Evolutionary conservation across 2,797 vertebrate species (phyloP).

Genomic region (Sebastes ruberrimus): DNA sequence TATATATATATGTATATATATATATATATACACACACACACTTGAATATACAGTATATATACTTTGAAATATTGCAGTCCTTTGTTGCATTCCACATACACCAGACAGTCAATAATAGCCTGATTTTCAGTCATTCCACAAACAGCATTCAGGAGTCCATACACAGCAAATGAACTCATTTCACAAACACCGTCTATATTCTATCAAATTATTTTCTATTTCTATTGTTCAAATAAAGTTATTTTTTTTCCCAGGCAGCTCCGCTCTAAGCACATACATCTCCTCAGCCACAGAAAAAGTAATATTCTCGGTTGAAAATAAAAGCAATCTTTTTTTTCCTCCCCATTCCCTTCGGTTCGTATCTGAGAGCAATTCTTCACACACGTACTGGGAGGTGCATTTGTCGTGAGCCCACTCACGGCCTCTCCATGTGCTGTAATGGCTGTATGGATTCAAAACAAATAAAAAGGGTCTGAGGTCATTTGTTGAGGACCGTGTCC

Average conservation of each 20-base stretch:
- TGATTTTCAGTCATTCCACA: conserved; percentile 6
- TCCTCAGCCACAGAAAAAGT: conserved; percentile 46
- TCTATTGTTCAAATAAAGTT: conserved; percentile 46
- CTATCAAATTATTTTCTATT: conserved; percentile 46
- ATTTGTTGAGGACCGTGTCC: conserved; percentile 41
- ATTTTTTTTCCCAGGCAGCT: not conserved
- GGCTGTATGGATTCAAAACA: conserved; percentile 53
- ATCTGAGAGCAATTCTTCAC: conserved; percentile 74
- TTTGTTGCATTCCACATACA: not conserved
- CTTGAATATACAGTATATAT: not conserved
- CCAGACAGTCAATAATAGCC: not conserved
- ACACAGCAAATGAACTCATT: conserved; percentile 51
- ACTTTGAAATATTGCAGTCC: not conserved
- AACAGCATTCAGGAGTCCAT: conserved; percentile 11
- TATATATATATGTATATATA: not conserved
- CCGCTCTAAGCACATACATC: conserved; percentile 17
- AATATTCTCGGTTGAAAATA: conserved; percentile 60
- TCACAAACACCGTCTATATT: conserved; percentile 22
- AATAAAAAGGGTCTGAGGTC: conserved; percentile 50
- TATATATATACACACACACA: accelerated
- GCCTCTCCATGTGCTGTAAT: conserved; percentile 44
- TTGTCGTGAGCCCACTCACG: conserved; percentile 25
- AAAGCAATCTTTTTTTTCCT: conserved; percentile 30
- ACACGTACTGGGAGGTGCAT: conserved; percentile 19
- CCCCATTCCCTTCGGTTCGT: conserved; percentile 61